Base-by-base conservation (phyloP, 2,113 vertebrate genomes). In the Mus spicilegus region DNA sequence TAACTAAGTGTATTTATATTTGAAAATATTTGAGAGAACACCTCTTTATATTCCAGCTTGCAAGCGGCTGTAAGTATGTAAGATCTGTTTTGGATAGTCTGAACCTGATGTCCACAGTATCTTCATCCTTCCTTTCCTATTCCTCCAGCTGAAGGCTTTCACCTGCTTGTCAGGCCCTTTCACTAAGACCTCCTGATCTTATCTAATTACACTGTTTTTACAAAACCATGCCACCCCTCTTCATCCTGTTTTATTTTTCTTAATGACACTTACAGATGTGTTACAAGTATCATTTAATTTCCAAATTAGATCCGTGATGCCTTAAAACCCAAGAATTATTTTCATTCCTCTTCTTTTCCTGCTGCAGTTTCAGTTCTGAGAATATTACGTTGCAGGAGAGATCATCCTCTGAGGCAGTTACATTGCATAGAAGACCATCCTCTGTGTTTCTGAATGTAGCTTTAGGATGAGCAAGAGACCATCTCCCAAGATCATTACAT, bases 21-120 rank as follows among this genome's bases (percentile, higher is more conserved):
- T 7, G 33, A 85, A 91, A 85, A 61, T 82, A 65, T 63, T 84
- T 94, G 92, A 58, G 14, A 76, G 36, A 77, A 94, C 65, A 39
- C 22, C 2, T 5, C 20, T 63, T 92, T 56, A 63, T 13, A 3
- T 82, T 94, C 20, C 42, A 33, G 65, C 8, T 80, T 46, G 10
- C 17, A 94, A 54, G 0, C 82, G 6, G 19, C 9, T 86, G 0
- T 85, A 49, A 42, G 73, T 42, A 28, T 65, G 72, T 86, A 49
- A 69, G 39, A 30, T 75, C 49, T 80, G 7, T 89, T 93, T n/a
- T 72, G 13, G 51, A 22, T 2, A 65, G 2, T 26, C 10, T 10
- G 17, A 17, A 14, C 12, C 0, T 46, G 16, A 7, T 20, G 19
- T 10, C 19, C 7, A 86, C 61, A 69, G 72, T 19, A 77, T 13